Percentiles rank a stretch among this genome's conserved stretches.
Conservation (phyloP, 1,140 invertebrate genomes). For the Oncopodura yosiiana region DNA sequence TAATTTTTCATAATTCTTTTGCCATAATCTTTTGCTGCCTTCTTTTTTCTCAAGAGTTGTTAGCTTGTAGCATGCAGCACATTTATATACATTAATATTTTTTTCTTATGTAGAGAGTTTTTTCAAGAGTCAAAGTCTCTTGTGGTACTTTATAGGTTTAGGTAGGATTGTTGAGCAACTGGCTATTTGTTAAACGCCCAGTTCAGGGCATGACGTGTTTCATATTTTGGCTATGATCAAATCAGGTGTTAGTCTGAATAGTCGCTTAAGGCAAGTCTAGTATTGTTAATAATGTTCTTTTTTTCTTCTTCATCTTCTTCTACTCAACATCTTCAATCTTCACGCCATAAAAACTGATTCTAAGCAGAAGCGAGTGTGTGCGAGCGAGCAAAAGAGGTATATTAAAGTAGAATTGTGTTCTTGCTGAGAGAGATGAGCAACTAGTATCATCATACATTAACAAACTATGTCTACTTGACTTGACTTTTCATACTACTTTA, state of each 20-base stretch:
- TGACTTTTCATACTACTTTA: too few relatives aligned
- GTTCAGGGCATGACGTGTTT: constrained; percentile 17
- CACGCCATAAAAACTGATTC: too few relatives aligned
- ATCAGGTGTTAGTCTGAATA: constrained; percentile 23
- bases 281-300: background rate
- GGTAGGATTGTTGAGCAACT: constrained; percentile 4
- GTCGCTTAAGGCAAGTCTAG: background rate
- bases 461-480: too few relatives aligned
- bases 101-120: too few relatives aligned
- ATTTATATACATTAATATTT: too few relatives aligned
- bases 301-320: constrained; percentile 2
- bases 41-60: background rate
- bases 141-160: background rate
- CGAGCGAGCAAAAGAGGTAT: background rate
- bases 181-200: constrained; percentile 26
- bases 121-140: background rate
- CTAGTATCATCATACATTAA: too few relatives aligned
- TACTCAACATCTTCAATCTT: too few relatives aligned
- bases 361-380: background rate
- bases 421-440: background rate
- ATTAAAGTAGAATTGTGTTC: background rate
- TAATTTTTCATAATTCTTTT: constrained; percentile 6
- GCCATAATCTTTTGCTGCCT: too few relatives aligned
- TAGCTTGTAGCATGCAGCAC: too few relatives aligned
- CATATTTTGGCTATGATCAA: constrained; percentile 22